Conservation (phyloP, 2,888 invertebrate genomes). For the Coelopa pilipes region DNA sequence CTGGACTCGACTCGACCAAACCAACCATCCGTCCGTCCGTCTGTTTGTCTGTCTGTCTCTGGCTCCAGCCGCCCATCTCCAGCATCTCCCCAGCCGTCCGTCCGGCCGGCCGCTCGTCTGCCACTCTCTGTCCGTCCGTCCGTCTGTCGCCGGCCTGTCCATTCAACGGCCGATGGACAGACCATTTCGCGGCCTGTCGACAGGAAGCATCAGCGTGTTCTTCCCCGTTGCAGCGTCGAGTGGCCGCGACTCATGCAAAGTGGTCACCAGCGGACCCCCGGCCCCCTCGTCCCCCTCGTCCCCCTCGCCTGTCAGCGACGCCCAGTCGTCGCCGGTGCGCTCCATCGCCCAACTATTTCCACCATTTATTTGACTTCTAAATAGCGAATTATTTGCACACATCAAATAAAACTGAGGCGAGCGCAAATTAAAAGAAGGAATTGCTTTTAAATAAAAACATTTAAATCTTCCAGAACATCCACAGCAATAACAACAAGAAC, state of each 20-base stretch:
- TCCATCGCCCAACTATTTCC: conserved; percentile 1
- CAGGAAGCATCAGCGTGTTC: conserved; percentile 40
- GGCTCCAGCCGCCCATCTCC: too few relatives aligned
- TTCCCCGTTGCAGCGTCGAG: conserved; percentile 22
- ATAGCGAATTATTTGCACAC: conserved; percentile 46
- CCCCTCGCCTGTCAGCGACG: neutral
- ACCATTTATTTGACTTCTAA: conserved; percentile 35
- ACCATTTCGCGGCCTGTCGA: conserved; percentile 37
- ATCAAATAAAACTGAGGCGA: conserved; percentile 49
- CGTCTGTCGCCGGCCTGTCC: conserved; percentile 17
- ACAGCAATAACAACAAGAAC: conserved; percentile 35
- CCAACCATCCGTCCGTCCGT: conserved; percentile 5
- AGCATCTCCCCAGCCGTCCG: neutral
- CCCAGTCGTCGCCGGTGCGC: neutral
- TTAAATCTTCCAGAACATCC: conserved; percentile 1
- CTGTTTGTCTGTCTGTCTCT: conserved; percentile 6
- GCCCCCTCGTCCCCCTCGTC: conserved; percentile 11
- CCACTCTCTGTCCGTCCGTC: conserved; percentile 7
- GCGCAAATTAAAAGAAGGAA: conserved; percentile 36
- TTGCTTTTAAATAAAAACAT: conserved; percentile 30
- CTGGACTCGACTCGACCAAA: neutral
- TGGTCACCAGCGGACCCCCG: conserved; percentile 12
- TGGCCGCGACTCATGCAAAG: conserved; percentile 27
- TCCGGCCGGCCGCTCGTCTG: neutral
- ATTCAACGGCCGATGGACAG: conserved; percentile 20